These are phyloP conservation scores for Istiophorus platypterus DNA, from an alignment of 2,113 vertebrate species.

Conservation along the genomic window DNA sequence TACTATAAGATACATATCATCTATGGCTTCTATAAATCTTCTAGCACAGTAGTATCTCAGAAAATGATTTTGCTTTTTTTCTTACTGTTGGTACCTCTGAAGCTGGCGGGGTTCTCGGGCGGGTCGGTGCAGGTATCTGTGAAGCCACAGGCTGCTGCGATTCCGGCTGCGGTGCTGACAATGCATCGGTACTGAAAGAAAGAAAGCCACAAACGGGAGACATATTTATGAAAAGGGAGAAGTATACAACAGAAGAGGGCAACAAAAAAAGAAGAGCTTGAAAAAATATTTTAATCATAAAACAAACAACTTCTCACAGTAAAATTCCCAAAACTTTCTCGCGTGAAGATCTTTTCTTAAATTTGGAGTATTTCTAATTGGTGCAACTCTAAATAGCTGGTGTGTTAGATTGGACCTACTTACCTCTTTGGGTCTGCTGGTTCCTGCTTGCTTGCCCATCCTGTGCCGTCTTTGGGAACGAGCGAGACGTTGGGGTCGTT, in stretches of 20 bases:
- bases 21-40: background rate
- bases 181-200: constrained; percentile 92
- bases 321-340: background rate
- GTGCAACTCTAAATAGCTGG: background rate
- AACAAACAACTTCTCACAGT: background rate
- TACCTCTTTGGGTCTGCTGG: constrained; percentile 96
- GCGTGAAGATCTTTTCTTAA: background rate
- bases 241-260: background rate
- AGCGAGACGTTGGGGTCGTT: constrained; percentile 97
- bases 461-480: constrained; percentile 98
- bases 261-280: background rate
- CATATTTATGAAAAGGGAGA: background rate
- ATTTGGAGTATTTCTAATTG: too few relatives aligned
- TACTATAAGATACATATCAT: background rate
- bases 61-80: background rate
- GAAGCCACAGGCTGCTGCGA: constrained; percentile 94
- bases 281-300: background rate
- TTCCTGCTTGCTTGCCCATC: constrained; percentile 99
- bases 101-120: constrained; percentile 91
- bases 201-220: background rate
- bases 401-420: background rate
- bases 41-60: background rate
- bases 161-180: constrained; percentile 93
- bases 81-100: constrained; percentile 86
- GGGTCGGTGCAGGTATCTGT: constrained; percentile 91